Conservation (phyloP, 2,113 vertebrate genomes). For the Saguinus midas region DNA sequence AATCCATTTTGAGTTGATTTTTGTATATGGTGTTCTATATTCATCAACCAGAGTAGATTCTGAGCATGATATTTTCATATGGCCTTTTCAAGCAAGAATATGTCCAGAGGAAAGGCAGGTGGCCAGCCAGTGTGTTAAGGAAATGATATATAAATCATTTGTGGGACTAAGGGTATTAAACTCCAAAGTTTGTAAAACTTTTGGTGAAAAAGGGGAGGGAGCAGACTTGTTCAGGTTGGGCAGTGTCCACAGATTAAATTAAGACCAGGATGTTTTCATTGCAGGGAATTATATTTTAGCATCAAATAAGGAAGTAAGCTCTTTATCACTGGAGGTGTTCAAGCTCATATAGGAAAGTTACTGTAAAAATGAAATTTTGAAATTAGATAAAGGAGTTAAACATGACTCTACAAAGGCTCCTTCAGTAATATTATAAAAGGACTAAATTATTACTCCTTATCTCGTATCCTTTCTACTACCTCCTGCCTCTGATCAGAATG, state of each 20-base stretch:
- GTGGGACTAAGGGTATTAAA: not conserved
- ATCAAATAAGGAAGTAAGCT: not conserved
- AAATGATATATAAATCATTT: not conserved
- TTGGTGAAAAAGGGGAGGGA: not conserved
- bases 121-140: not conserved
- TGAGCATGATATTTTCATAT: not conserved
- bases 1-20: too few relatives aligned
- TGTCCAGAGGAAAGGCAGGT: slow-evolving; percentile 3
- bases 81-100: not conserved
- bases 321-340: not conserved
- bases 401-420: not conserved
- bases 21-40: not conserved
- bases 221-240: not conserved
- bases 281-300: not conserved
- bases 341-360: not conserved
- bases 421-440: not conserved
- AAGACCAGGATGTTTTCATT: not conserved
- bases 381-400: not conserved
- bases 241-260: not conserved
- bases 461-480: not conserved
- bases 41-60: not conserved
- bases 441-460: not conserved
- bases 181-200: slow-evolving; percentile 14
- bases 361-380: not conserved
- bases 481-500: not conserved